Conservation (phyloP, 1,140 invertebrate genomes). For the Drosophila yakuba region DNA sequence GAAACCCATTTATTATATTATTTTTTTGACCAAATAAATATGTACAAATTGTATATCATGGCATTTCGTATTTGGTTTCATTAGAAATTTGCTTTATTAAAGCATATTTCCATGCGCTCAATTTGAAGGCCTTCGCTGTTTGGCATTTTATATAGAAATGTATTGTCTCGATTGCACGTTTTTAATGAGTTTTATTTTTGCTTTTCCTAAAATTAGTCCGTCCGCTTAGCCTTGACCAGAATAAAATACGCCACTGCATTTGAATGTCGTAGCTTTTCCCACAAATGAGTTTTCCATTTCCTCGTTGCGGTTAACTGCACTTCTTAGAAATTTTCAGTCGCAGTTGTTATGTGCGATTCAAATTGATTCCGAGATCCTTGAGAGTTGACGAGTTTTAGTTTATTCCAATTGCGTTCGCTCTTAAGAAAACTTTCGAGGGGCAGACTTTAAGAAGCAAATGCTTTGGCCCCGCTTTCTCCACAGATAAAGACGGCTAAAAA, state of each 20-base stretch:
- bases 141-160: neutral
- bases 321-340: conserved; percentile 37
- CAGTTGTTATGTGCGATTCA: conserved; percentile 52
- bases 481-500: conserved; percentile 27
- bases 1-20: too few species aligned
- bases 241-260: conserved; percentile 18
- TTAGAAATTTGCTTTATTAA: conserved; percentile 1
- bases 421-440: conserved; percentile 38
- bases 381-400: conserved; percentile 52
- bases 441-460: conserved; percentile 39
- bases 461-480: conserved; percentile 7
- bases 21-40: too few species aligned
- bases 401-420: conserved; percentile 43
- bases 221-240: conserved; percentile 28
- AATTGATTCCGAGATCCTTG: conserved; percentile 51
- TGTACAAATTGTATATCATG: neutral
- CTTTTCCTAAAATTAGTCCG: neutral
- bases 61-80: neutral
- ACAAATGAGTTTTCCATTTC: conserved; percentile 23
- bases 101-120: neutral
- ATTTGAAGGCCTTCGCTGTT: too few species aligned
- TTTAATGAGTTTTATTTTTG: conserved; percentile 2
- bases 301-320: conserved; percentile 41
- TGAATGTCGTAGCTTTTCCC: conserved; percentile 19
- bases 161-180: neutral